phyloP scores from a whole-genome alignment of 2,888 invertebrate species.

The Ditylenchus weischeri region DNA sequence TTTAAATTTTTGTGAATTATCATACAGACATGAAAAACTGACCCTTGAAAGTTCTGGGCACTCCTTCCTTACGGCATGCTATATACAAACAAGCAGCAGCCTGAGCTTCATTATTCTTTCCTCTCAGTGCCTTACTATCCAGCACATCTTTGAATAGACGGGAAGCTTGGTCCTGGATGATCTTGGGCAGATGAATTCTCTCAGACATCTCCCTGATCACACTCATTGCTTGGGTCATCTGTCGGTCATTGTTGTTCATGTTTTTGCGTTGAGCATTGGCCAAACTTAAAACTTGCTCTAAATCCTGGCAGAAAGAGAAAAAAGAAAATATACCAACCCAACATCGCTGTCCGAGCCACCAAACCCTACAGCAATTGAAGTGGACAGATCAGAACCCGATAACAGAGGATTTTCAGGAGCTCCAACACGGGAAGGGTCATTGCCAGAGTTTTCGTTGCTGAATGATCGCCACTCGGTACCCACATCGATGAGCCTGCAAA shows the following conservation, averaged over 20 bases:
- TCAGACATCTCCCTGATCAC: constrained; percentile 98
- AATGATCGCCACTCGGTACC: constrained; percentile 99
- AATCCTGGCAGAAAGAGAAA: background rate
- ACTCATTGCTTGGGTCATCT: constrained; percentile 88
- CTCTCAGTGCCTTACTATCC: constrained; percentile 56
- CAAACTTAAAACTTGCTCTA: constrained; percentile 40
- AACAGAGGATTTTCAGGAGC: constrained; percentile 95
- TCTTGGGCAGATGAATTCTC: constrained; percentile 89
- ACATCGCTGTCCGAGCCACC: constrained; percentile 53
- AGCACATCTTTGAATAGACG: constrained; percentile 83
- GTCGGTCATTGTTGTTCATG: constrained; percentile 87
- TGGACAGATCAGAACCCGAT: constrained; percentile 90
- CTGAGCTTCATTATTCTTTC: constrained; percentile 93
- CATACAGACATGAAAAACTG: background rate
- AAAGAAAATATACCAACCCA: constrained; percentile 30
- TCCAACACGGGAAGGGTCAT: constrained; percentile 98
- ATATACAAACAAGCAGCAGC: constrained; percentile 98
- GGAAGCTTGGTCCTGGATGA: constrained; percentile 93
- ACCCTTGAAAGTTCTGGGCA: constrained; percentile 86
- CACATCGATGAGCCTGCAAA: constrained; percentile 79
- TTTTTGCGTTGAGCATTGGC: constrained; percentile 56
- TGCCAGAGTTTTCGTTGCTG: constrained; percentile 92
- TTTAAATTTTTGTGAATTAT: too few relatives aligned
- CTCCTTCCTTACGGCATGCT: constrained; percentile 95
- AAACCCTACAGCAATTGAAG: constrained; percentile 75